These are phyloP conservation scores for Actenoides hombroni DNA, from an alignment of 2,113 vertebrate species.

Conservation along the genomic window DNA sequence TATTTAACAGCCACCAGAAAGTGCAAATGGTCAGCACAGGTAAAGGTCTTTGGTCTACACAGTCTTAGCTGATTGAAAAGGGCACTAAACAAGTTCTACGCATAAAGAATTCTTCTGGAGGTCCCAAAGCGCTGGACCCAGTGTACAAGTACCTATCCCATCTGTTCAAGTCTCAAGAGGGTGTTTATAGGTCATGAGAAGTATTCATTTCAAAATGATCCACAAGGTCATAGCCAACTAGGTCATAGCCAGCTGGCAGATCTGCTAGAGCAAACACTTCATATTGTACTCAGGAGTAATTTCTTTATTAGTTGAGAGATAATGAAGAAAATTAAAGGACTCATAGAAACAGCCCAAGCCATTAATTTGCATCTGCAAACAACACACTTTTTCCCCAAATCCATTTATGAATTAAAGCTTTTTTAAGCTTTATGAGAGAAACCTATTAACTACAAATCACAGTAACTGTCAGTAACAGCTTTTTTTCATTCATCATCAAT, in stretches of 20 bases:
- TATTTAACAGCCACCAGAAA: neutral
- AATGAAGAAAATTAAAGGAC: slow-evolving; percentile 1
- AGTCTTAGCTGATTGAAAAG: neutral
- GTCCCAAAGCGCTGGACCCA: neutral
- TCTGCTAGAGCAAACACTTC: neutral
- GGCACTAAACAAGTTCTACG: neutral
- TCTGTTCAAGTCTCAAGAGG: neutral
- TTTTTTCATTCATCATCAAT: neutral
- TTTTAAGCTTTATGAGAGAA: neutral
- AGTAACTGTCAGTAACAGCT: neutral
- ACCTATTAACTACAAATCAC: neutral
- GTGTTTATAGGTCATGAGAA: neutral
- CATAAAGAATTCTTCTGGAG: neutral
- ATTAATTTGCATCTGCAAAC: neutral
- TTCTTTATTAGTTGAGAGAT: neutral
- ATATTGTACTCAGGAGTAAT: neutral
- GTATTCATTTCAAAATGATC: neutral
- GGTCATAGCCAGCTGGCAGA: neutral
- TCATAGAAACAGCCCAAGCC: neutral
- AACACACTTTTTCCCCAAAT: neutral
- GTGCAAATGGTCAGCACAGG: neutral
- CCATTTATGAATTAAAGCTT: neutral
- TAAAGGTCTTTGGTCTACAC: neutral
- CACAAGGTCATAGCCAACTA: neutral
- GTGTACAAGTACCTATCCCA: neutral